Evolutionary conservation across 2,888 invertebrate genomes (phyloP).

Genomic region (Aporophyla nigra): DNA sequence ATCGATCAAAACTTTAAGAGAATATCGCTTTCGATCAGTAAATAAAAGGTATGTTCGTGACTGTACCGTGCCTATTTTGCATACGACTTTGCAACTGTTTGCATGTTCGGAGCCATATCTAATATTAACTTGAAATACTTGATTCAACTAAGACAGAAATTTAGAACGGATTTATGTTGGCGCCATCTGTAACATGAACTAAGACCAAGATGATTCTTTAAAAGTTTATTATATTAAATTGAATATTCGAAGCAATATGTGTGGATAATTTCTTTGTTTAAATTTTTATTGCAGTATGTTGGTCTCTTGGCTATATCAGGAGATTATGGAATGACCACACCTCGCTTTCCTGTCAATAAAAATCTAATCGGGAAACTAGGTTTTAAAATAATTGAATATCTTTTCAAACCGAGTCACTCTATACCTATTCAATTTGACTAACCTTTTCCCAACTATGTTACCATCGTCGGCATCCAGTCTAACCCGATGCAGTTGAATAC

Average conservation of each 20-base stretch:
- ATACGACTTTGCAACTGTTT: slow-evolving; percentile 35
- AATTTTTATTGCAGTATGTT: not conserved
- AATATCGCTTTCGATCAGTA: not conserved
- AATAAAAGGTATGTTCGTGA: not conserved
- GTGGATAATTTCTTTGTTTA: not conserved
- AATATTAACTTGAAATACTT: slow-evolving; percentile 27
- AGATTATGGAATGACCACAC: not conserved
- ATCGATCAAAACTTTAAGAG: not conserved
- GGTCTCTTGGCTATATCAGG: not conserved
- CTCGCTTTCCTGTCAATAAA: not conserved
- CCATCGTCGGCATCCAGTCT: too few relatives aligned
- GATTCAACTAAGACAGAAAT: slow-evolving; percentile 17
- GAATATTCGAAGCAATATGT: not conserved
- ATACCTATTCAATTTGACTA: too few relatives aligned
- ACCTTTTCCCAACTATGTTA: too few relatives aligned
- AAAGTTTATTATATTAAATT: slow-evolving; percentile 2
- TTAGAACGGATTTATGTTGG: not conserved
- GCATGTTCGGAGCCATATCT: slow-evolving; percentile 37
- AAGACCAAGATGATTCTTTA: not conserved
- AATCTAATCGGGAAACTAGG: not conserved
- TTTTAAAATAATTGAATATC: not conserved
- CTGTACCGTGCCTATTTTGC: slow-evolving; percentile 15
- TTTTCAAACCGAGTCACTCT: not conserved
- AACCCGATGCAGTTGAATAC: too few relatives aligned
- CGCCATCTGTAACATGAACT: slow-evolving; percentile 37